Evolutionary conservation across 2,113 vertebrate genomes (phyloP).

Genomic region (Oryzias woworae): DNA sequence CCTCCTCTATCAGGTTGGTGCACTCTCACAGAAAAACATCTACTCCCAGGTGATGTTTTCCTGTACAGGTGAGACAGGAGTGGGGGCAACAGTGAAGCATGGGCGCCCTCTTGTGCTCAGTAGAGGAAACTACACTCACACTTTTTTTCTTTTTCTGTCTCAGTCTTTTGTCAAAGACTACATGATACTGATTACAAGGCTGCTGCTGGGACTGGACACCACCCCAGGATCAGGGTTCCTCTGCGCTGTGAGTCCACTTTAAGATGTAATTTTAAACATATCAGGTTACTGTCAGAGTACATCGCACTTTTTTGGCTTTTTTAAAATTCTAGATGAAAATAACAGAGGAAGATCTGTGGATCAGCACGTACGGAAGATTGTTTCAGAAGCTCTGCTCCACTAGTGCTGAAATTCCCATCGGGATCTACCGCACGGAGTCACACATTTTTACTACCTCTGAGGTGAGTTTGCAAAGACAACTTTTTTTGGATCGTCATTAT

Average conservation of each 20-base stretch:
- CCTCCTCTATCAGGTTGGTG: conserved; percentile 70
- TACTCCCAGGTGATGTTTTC: background rate
- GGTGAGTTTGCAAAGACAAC: conserved; percentile 66
- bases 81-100: background rate
- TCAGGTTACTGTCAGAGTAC: background rate
- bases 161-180: conserved; percentile 99
- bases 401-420: conserved; percentile 92
- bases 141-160: conserved; percentile 19
- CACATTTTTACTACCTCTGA: conserved; percentile 87
- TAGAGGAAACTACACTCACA: background rate
- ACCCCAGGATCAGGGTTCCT: conserved; percentile 92
- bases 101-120: conserved; percentile 63
- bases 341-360: conserved; percentile 91
- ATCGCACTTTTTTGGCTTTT: background rate
- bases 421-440: conserved; percentile 90
- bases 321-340: conserved; percentile 85
- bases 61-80: background rate
- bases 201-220: conserved; percentile 93
- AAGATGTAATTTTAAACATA: background rate
- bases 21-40: conserved; percentile 9
- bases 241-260: conserved; percentile 84
- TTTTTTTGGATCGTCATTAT: background rate
- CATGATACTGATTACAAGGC: conserved; percentile 92
- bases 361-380: conserved; percentile 90
- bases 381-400: conserved; percentile 95